A percentile compares a stretch with the other conserved stretches of the same genome.
Evolutionary conservation across 2,888 invertebrate species (phyloP).

Genomic region (Ectemnius cavifrons): DNA sequence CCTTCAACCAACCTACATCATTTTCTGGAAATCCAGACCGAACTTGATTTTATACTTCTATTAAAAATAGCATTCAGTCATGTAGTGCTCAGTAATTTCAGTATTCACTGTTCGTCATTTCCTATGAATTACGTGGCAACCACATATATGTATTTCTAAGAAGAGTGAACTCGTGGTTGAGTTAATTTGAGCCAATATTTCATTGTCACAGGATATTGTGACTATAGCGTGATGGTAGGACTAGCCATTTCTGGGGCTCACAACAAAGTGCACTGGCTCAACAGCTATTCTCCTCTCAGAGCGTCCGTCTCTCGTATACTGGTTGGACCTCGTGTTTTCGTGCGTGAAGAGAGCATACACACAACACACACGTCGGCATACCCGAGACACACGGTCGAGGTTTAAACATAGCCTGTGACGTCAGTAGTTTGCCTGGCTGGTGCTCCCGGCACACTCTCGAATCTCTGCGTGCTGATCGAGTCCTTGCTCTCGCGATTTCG

Average conservation of each 20-base stretch:
- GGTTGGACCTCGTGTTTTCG: not conserved
- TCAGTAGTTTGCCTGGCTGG: constrained; percentile 51
- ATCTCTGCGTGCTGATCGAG: constrained; percentile 23
- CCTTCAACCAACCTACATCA: not conserved
- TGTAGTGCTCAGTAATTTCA: not conserved
- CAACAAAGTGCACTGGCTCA: not conserved
- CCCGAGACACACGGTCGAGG: constrained; percentile 14
- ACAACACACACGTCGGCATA: not conserved
- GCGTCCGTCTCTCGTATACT: not conserved
- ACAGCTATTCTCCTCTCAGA: constrained; percentile 3
- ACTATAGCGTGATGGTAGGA: constrained; percentile 1
- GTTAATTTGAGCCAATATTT: no score
- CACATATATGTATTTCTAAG: no score
- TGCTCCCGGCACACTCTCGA: constrained; percentile 29
- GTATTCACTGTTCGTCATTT: no score
- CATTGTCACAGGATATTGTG: no score
- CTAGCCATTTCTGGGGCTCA: constrained; percentile 9
- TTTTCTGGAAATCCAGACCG: not conserved
- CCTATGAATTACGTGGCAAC: no score
- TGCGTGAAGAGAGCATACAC: not conserved
- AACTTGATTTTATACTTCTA: no score
- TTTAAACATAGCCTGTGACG: constrained; percentile 71
- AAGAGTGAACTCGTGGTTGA: no score
- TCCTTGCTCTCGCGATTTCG: constrained; percentile 13
- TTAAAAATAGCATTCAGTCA: constrained; percentile 4